phyloP scores from a whole-genome alignment of 2,797 vertebrate genomes.

The Gephyroberyx darwinii region DNA sequence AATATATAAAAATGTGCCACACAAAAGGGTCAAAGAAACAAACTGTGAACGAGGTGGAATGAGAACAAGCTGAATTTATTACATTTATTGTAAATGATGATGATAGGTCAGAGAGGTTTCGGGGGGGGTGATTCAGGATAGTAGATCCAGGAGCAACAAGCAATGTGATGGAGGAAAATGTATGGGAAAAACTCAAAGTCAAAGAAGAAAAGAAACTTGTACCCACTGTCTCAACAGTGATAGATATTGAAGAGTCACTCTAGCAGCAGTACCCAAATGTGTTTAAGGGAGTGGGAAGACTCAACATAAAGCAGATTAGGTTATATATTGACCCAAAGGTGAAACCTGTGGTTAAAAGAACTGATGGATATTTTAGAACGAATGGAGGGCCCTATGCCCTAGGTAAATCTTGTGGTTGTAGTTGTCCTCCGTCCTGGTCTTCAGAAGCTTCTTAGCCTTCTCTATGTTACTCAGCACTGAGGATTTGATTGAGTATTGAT shows the following conservation, averaged over 20 bases:
- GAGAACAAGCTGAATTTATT: constrained; percentile 6
- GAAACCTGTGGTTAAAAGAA: constrained; percentile 13
- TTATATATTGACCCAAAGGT: constrained; percentile 13
- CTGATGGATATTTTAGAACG: too few species aligned
- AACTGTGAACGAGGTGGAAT: constrained; percentile 1
- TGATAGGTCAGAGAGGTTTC: constrained; percentile 19
- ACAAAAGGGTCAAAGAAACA: constrained; percentile 11
- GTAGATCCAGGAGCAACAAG: constrained; percentile 25
- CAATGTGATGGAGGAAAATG: constrained; percentile 21
- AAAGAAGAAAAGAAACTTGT: constrained; percentile 17
- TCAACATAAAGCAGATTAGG: constrained; percentile 30
- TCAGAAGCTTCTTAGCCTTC: constrained; percentile 90
- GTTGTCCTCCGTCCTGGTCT: constrained; percentile 57
- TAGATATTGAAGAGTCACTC: constrained; percentile 13
- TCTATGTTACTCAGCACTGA: constrained; percentile 88
- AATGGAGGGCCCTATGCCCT: too few species aligned
- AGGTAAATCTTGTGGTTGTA: too few species aligned
- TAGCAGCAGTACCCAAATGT: constrained; percentile 22
- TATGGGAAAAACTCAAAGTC: constrained; percentile 17
- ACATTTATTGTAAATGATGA: constrained; percentile 18
- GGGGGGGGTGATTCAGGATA: constrained; percentile 10
- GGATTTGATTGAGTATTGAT: neutral
- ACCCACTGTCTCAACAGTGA: constrained; percentile 12
- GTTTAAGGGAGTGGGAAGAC: constrained; percentile 20
- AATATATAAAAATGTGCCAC: constrained; percentile 14